These are phyloP conservation scores for Tychaedon coryphoeus DNA, from an alignment of 2,113 vertebrate species.

Conservation along the genomic window DNA sequence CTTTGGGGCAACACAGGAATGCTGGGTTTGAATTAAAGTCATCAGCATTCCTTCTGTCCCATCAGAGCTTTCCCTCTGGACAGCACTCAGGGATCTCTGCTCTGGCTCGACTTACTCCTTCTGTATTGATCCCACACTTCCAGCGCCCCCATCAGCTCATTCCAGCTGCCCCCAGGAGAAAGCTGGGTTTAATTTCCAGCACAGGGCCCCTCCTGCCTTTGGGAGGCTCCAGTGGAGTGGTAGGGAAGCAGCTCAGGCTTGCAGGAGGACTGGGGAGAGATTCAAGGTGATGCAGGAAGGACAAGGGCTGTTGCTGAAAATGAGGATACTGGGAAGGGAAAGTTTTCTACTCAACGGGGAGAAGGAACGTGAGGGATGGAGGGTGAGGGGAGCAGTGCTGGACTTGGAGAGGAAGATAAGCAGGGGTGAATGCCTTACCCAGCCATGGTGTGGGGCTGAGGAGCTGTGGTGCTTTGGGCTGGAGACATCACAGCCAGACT, in stretches of 20 bases:
- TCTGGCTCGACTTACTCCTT: neutral
- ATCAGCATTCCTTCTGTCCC: accelerated
- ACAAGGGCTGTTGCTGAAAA: neutral
- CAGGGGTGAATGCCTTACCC: neutral
- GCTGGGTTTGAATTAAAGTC: neutral
- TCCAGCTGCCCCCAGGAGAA: neutral
- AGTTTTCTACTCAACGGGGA: neutral
- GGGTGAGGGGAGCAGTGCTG: neutral
- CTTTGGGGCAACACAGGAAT: neutral
- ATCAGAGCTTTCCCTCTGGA: neutral
- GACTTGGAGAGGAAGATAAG: neutral
- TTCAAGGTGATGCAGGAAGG: neutral
- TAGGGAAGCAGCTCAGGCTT: neutral
- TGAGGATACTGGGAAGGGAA: accelerated
- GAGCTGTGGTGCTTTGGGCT: neutral
- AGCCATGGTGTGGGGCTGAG: accelerated
- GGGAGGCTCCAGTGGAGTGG: accelerated
- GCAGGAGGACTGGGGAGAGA: neutral
- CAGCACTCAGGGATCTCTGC: neutral
- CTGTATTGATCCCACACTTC: accelerated
- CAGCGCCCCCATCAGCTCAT: neutral
- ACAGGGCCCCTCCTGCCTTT: neutral
- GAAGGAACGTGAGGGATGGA: neutral
- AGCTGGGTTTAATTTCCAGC: neutral
- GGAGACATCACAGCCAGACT: accelerated